Evolutionary conservation across 2,888 invertebrate genomes (phyloP).

Genomic region (Melikaiella ostensackeni): DNA sequence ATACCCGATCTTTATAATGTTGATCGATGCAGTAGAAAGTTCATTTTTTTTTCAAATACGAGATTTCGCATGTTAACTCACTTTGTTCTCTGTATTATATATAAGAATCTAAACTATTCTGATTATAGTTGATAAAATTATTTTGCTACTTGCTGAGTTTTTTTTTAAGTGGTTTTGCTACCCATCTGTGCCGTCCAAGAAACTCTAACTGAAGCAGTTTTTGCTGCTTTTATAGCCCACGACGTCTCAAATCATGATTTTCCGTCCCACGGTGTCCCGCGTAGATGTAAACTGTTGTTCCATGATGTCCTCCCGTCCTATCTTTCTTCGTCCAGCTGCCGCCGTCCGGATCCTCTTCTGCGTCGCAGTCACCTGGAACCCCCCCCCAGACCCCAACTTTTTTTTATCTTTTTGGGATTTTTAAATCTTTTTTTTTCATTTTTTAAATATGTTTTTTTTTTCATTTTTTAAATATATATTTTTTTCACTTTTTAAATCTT

Average conservation of each 20-base stretch:
- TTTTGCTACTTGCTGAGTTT: background rate
- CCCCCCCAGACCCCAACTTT: conserved; percentile 51
- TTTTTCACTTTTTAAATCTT: conserved; percentile 22
- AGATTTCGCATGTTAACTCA: background rate
- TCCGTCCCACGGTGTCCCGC: background rate
- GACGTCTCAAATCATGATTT: background rate
- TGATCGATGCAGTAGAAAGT: background rate
- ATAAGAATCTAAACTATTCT: background rate
- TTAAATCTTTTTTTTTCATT: conserved; percentile 20
- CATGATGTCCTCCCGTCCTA: background rate
- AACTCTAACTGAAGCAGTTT: background rate
- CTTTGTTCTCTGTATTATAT: background rate
- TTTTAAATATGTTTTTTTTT: conserved; percentile 42
- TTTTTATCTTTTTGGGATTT: conserved; percentile 43
- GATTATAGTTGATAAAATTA: background rate
- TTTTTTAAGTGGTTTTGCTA: background rate
- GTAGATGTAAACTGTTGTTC: conserved; percentile 18
- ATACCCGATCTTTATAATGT: background rate
- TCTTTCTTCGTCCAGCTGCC: conserved; percentile 51
- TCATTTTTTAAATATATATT: conserved; percentile 33
- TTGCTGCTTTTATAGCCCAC: conserved; percentile 10
- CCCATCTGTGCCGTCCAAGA: background rate
- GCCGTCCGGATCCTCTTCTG: conserved; percentile 54
- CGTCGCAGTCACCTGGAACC: conserved; percentile 38
- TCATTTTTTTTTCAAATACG: background rate